Evolutionary conservation across 2,888 invertebrate genomes (phyloP), one percentile per base, ranked within the genome.

Genomic region (Hermaeophaga mercurialis): DNA sequence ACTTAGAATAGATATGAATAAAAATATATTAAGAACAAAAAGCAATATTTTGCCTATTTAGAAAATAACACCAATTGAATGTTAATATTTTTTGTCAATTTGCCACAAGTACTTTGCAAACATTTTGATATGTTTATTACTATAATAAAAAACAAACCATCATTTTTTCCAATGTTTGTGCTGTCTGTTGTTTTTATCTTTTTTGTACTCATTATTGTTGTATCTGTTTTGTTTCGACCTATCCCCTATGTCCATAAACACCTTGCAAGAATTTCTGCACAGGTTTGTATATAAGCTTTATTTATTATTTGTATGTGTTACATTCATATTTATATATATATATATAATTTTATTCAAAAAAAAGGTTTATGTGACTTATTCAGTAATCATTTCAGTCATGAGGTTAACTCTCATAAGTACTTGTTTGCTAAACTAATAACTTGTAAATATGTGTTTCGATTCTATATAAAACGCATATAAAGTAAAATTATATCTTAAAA

Each of bases 261-360:
- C 28, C 3, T 34, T 34, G 22, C 39, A 18, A 14, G 24, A 43
- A 12, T 24, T 43, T 26, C 14, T 43, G 19, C 36, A 26, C 43
- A 52, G 52, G 52, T 52, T 52, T 52, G 52, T 52, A 52, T 52
- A 52, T 33, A 50, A 31, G 28, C 49, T 28, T n/a, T 45, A 14
- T 28, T 12, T 11, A 43, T 14, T 17, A n/a, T 38, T n/a, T 9
- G 6, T 17, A 9, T 38, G 17, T 7, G 6, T 17, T 38, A 38
- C 6, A 9, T 38, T n/a, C 7, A 11, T 15, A 11, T 34, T n/a
- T 2, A 14, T 34, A 34, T 34, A 11, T 34, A 34, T 15, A 14
- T 34, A 34, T 34, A 14, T 14, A 4, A 6, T 11, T 34, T n/a
- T n/a, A n/a, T n/a, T n/a, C n/a, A n/a, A n/a, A n/a, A n/a, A n/a